phyloP scores from a whole-genome alignment of 2,797 vertebrate species.

The Eremophila alpestris region DNA sequence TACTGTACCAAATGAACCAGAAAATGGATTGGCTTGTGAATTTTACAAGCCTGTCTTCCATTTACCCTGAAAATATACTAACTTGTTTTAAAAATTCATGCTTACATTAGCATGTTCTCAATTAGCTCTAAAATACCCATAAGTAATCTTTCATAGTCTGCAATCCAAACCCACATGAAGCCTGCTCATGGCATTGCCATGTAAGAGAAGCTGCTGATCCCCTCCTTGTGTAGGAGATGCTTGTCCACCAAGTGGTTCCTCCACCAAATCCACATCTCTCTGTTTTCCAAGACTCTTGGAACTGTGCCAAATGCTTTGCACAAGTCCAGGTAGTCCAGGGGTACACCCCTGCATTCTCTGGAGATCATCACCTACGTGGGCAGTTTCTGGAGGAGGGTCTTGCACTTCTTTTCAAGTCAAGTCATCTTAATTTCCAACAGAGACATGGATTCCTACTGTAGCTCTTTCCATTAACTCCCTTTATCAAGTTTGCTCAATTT shows the following conservation, averaged over 20 bases:
- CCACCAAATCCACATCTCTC: neutral
- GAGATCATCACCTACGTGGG: neutral
- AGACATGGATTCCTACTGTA: neutral
- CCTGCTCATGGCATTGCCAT: neutral
- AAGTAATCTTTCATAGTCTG: neutral
- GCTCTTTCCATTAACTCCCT: neutral
- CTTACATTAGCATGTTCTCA: neutral
- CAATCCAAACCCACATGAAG: neutral
- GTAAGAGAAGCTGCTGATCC: neutral
- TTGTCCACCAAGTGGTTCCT: neutral
- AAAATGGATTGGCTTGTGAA: slow-evolving; percentile 28
- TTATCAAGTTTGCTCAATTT: neutral
- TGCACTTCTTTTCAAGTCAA: neutral
- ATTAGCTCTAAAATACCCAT: neutral
- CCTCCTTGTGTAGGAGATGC: neutral
- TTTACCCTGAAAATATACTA: neutral
- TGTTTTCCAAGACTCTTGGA: neutral
- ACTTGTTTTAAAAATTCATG: slow-evolving; percentile 11
- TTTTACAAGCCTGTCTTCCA: neutral
- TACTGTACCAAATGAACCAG: slow-evolving; percentile 2
- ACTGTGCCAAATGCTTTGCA: neutral
- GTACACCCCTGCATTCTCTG: neutral
- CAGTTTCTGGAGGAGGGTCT: neutral
- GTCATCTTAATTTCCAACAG: neutral
- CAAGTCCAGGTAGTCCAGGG: neutral